Evolutionary conservation across 2,888 invertebrate genomes (phyloP), one percentile per base, ranked within the genome.

Genomic region (Trichogramma dendrolimi): DNA sequence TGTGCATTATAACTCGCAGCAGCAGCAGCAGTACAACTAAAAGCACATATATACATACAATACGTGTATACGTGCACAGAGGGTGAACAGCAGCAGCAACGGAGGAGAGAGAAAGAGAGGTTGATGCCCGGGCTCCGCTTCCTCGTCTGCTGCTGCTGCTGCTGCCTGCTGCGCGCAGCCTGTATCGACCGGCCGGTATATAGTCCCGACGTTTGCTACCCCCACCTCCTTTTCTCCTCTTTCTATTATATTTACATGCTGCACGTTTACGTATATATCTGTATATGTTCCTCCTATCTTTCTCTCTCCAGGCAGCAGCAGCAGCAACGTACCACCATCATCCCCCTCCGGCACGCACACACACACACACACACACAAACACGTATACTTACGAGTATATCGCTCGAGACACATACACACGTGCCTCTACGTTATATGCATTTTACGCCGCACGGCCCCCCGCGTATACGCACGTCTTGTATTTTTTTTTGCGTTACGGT

Each of bases 51-150:
- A 14, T 14, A 14, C 14, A 14, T 14, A 14, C 14, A 14, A 27
- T 10, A 14, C 6, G 27, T 7, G 39, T 11, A 11, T 38, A 14
- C 14, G 14, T 14, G 14, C 14, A 14, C 14, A 14, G 14, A 14
- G 14, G 14, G 14, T 14, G 14, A 14, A 14, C 14, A 14, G 2
- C 14, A 14, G 48, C 50, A 52, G 51, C 51, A 10, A 39, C 44
- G 10, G 51, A 4, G 2, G 14, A 14, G 14, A 14, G 14, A 14
- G 14, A 14, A 14, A 14, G 14, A 14, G 75, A 73, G 76, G 76
- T 76, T 76, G 76, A 76, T 75, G 76, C 73, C 76, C 76, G 76
- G 75, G 76, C 72, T 73, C 71, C 72, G 14, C 44, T 75, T 75
- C 75, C 76, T 75, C 74, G 76, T 75, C 76, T 75, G 74, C 68